Conservation (phyloP, 2,888 invertebrate species). For the Drepana falcataria region DNA sequence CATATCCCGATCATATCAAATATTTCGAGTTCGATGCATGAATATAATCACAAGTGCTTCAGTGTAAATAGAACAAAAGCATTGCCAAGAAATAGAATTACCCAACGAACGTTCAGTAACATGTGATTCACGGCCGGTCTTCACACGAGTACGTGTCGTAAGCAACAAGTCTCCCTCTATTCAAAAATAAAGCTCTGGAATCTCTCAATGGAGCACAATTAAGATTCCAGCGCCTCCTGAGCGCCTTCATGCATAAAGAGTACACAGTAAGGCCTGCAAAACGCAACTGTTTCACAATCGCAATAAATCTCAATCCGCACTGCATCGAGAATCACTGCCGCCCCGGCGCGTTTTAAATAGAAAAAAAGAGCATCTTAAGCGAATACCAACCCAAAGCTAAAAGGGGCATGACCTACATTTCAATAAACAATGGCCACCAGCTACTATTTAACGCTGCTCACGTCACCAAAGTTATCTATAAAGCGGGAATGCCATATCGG, state of each 20-base stretch:
- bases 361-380: slow-evolving; percentile 39
- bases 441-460: slow-evolving; percentile 53
- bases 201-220: slow-evolving; percentile 72
- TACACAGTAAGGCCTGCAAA: slow-evolving; percentile 37
- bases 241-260: slow-evolving; percentile 53
- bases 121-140: slow-evolving; percentile 44
- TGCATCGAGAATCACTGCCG: slow-evolving; percentile 36
- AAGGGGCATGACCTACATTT: slow-evolving; percentile 40
- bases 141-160: slow-evolving; percentile 22
- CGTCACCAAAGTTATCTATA: slow-evolving; percentile 46
- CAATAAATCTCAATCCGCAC: slow-evolving; percentile 63
- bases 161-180: slow-evolving; percentile 59
- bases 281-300: slow-evolving; percentile 54
- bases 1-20: no score
- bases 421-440: slow-evolving; percentile 29
- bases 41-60: slow-evolving; percentile 22
- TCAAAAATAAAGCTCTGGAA: slow-evolving; percentile 64
- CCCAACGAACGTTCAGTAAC: slow-evolving; percentile 27
- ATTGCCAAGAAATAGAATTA: slow-evolving; percentile 38
- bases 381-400: slow-evolving; percentile 44
- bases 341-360: slow-evolving; percentile 40
- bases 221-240: slow-evolving; percentile 60
- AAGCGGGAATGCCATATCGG: slow-evolving; percentile 43
- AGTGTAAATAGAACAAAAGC: slow-evolving; percentile 37
- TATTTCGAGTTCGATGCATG: neutral